These are phyloP conservation scores for Parelbella ahira DNA, from an alignment of 2,888 invertebrate genomes.

Conservation along the genomic window DNA sequence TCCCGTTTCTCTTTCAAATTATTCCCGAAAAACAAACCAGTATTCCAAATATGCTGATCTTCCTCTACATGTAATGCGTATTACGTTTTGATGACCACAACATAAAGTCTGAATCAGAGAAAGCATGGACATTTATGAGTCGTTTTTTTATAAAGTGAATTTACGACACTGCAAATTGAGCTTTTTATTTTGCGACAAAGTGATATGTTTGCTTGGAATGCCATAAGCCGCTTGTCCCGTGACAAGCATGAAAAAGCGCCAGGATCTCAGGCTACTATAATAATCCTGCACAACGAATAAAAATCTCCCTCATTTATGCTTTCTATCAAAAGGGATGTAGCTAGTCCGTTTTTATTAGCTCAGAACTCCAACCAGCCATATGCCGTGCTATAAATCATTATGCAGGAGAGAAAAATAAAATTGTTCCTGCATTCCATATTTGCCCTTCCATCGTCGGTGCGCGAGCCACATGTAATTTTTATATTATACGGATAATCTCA, in stretches of 20 bases:
- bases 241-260: slow-evolving; percentile 34
- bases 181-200: no score
- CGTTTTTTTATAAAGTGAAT: no score
- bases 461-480: slow-evolving; percentile 8
- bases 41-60: no score
- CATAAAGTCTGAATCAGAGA: no score
- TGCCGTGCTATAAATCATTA: slow-evolving; percentile 29
- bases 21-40: no score
- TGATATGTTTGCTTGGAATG: background rate
- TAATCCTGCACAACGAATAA: slow-evolving; percentile 40
- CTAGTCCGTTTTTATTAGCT: slow-evolving; percentile 43
- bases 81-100: no score
- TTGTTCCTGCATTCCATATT: slow-evolving; percentile 8
- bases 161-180: no score
- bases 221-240: background rate
- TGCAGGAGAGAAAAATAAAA: slow-evolving; percentile 18
- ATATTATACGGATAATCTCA: slow-evolving; percentile 9
- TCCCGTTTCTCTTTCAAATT: no score
- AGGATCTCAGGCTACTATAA: slow-evolving; percentile 31
- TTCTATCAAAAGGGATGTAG: slow-evolving; percentile 52
- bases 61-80: no score
- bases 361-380: slow-evolving; percentile 28
- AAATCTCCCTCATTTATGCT: slow-evolving; percentile 43
- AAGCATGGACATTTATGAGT: no score
- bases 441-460: slow-evolving; percentile 16